Base-by-base conservation (phyloP, 2,797 vertebrate species). In the Periparus ater region DNA sequence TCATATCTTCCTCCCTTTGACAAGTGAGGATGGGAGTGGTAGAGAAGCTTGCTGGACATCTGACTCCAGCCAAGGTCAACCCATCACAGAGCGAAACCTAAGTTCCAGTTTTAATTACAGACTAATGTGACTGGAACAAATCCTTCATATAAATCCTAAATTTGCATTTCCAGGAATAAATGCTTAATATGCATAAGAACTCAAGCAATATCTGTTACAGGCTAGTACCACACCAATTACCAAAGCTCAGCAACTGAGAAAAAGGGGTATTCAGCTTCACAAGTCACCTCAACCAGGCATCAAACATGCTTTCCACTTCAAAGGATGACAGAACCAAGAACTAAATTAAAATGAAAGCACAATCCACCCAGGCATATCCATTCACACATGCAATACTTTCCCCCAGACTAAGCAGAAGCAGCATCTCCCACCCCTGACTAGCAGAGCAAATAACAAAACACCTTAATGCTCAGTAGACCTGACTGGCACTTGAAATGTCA, bases 261-360 rank as follows among this genome's bases (percentile, higher is more conserved):
- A 91, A 96, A 45, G 21, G 23, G 42, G 40, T 47, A 87, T 70
- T 71, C 54, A 93, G 7, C 55, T 88, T 72, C 54, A 67, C 50
- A 70, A 83, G 66, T 27, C 30, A 76, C 22, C 47, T 82, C 53
- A 80, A 63, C 8, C 10, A 78, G 45, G 32, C 32, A 68, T 42
- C 78, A 83, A 72, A 6, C 50, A 70, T 5, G 3, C 5, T 72
- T 81, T 85, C 48, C 45, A 75, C 60, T 91, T 89, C 65, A 79
- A 81, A 85, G 63, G n/a, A 75, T 53, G 53, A 63, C 65, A 83
- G 77, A 65, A 93, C 22, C n/a, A 89, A 89, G 88, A 83, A 20
- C 26, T 63, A 80, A 78, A 79, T 79, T 65, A 40, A 93, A 86
- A 71, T 66, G 57, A 90, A 91, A 88, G 36, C 45, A 63, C 21